Conservation (phyloP, 2,888 invertebrate genomes). For the Hypena proboscidalis region DNA sequence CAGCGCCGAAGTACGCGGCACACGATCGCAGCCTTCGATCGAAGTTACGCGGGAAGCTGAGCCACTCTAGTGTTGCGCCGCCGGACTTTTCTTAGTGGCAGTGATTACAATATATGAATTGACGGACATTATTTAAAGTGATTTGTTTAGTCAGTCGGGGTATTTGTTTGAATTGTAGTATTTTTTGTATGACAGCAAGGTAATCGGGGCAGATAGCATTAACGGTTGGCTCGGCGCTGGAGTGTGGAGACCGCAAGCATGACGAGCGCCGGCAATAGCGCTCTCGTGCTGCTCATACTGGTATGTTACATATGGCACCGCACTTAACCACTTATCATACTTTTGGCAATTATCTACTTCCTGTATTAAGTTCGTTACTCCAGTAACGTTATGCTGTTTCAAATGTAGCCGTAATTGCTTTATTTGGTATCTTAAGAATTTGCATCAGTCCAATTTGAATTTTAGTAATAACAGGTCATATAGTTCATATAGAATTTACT, state of each 20-base stretch:
- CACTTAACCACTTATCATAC: background rate
- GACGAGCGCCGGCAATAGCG: constrained; percentile 78
- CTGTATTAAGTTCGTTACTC: too few relatives aligned
- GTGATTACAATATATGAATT: constrained; percentile 53
- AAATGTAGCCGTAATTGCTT: too few relatives aligned
- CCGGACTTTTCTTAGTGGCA: constrained; percentile 23
- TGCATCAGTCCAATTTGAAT: too few relatives aligned
- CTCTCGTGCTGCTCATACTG: constrained; percentile 74
- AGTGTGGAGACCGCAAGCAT: constrained; percentile 84
- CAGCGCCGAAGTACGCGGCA: constrained; percentile 71
- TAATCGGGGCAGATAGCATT: constrained; percentile 84
- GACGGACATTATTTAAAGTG: constrained; percentile 35
- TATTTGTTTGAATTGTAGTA: constrained; percentile 33
- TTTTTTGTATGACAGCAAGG: constrained; percentile 71
- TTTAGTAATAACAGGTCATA: too few relatives aligned
- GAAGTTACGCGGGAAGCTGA: constrained; percentile 46
- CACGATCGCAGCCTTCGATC: constrained; percentile 33
- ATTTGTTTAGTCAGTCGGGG: constrained; percentile 33
- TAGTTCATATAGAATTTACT: too few relatives aligned
- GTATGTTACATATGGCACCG: constrained; percentile 60
- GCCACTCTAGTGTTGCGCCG: constrained; percentile 31
- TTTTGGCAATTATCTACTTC: background rate
- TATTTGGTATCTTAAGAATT: too few relatives aligned
- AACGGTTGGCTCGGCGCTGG: constrained; percentile 84
- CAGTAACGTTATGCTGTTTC: too few relatives aligned